Base-by-base conservation (phyloP, 1,140 invertebrate genomes). In the Geopemphigus sp. region DNA sequence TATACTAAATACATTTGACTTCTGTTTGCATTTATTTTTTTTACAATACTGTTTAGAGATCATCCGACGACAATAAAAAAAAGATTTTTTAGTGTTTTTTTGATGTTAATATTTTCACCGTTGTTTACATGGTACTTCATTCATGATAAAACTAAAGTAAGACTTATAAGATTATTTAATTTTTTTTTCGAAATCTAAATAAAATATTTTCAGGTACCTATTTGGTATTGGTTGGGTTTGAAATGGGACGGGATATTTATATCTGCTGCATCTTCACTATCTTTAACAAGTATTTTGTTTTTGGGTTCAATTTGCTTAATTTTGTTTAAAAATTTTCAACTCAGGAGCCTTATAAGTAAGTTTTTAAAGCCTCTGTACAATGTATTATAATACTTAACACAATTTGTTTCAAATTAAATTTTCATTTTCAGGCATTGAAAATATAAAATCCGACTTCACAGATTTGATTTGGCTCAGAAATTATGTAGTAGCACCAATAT, bases 21-120 rank as follows among this genome's bases (percentile, higher is more conserved):
- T 72, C 39, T 82, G n/a, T n/a, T n/a, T 78, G 72, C 47, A 72
- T 53, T 66, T 68, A 56, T 56, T 70, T 11, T 24, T 45, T 50
- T 17, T 39, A 39, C 32, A 45, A 50, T 59, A 76, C 11, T 64
- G 19, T 63, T 61, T 87, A 94, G 94, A 83, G 91, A 95, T 85
- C 94, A 96, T 86, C 93, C 94, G 10, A 89, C 90, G n/a, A 94
- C 91, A 4, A 95, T 97, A 82, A 95, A 94, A 84, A 90, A 90
- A 85, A 89, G 95, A 84, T 96, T 96, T 85, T 88, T 94, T 66
- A 95, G 94, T 86, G 93, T 95, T 0, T 90, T 91, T 81, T 85
- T 93, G 80, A 92, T 95, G 86, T 91, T 92, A 85, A 84, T 95
- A 61, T 83, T 96, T 61, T 92, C 94, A 22, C 94, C 94, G 61